Conservation (phyloP, 2,888 invertebrate species). For the Drosophila histrio region DNA sequence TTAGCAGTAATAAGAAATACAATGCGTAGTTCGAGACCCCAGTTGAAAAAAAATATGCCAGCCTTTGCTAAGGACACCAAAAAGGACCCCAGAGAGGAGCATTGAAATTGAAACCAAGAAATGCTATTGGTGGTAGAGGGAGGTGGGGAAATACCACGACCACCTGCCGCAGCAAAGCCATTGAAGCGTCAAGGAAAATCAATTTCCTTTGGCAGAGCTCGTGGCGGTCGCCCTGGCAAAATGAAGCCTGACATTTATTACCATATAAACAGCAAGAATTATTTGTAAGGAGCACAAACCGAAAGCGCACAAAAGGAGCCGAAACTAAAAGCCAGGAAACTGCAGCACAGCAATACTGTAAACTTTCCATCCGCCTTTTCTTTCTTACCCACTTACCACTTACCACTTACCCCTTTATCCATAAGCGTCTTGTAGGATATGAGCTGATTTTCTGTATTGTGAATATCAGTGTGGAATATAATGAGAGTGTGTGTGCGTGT, state of each 20-base stretch:
- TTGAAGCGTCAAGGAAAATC: conserved; percentile 68
- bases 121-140: neutral
- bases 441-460: conserved; percentile 38
- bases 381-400: neutral
- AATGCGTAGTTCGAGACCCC: conserved; percentile 32
- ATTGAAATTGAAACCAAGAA: conserved; percentile 1
- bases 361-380: neutral
- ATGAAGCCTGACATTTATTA: conserved; percentile 75
- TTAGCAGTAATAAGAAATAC: conserved; percentile 41
- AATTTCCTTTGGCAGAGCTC: conserved; percentile 60
- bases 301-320: conserved; percentile 33
- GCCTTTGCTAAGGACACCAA: conserved; percentile 21
- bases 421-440: conserved; percentile 16
- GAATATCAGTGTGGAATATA: conserved; percentile 53
- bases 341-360: conserved; percentile 63
- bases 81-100: conserved; percentile 8
- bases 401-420: neutral
- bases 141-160: neutral
- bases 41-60: conserved; percentile 51
- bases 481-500: conserved; percentile 8
- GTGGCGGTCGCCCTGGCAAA: conserved; percentile 39
- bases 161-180: conserved; percentile 26
- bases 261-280: conserved; percentile 71
- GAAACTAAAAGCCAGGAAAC: conserved; percentile 57
- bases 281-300: conserved; percentile 37